Base-by-base conservation (phyloP, 2,888 invertebrate genomes). In the Rhaphigaster nebulosa region DNA sequence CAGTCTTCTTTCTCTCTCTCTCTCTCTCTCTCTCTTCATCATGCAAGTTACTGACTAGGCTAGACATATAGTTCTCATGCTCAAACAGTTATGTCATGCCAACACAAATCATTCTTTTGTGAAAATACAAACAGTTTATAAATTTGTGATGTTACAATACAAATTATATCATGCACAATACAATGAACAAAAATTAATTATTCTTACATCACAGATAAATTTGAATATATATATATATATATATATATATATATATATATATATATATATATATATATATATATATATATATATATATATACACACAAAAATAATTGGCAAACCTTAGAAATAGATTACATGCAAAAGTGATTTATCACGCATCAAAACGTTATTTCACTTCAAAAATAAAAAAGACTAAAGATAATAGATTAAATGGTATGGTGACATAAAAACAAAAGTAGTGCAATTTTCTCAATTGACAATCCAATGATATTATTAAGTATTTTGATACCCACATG, bases 31-130 rank as follows among this genome's bases (percentile, higher is more conserved):
- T 60, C 91, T 41, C 87, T 45, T 52, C 60, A 50, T 70, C 91
- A 91, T 91, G 91, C 91, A 90, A 89, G 41, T 90, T 91, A 91
- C 91, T 91, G 91, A 91, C 91, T 91, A 91, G 91, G 91, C 91
- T 91, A 89, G 84, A 91, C 91, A 91, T 45, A 91, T 54, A 76
- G 34, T 87, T 52, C 76, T 38, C 90, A 88, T 91, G 90, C 91
- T 50, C 88, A 88, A 41, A 54, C 89, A 26, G 60, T 90, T 76
- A 87, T 90, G 41, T 52, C 76, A 60, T 87, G 84, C 60, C 87
- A 87, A 60, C 70, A 84, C 41, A 38, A 56, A 41, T 38, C 41
- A 84, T 41, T 87, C 90, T 87, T 80, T 52, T 80, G 65, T 80
- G 29, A 52, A 52, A 50, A 87, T 38, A 54, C 52, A 87, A 29